Conservation (phyloP, 2,797 vertebrate genomes). For the Macrochelys suwanniensis region DNA sequence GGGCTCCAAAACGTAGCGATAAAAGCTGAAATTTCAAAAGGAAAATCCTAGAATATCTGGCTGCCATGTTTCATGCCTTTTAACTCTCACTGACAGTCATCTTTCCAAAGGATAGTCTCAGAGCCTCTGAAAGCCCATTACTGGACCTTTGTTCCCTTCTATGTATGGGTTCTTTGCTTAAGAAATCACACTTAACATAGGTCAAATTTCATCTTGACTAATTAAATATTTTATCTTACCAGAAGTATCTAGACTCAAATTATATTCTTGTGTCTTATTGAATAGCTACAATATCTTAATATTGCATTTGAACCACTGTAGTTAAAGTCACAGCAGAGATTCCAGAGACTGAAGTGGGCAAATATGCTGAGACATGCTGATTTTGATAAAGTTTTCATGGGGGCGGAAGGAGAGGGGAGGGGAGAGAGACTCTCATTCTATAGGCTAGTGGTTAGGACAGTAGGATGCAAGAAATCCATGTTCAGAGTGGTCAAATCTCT, state of each 20-base stretch:
- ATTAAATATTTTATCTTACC: not conserved
- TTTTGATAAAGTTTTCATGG: not conserved
- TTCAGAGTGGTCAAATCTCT: not conserved
- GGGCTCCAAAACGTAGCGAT: constrained; percentile 95
- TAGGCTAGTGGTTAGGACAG: not conserved
- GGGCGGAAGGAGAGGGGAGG: too few relatives aligned
- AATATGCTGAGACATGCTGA: not conserved
- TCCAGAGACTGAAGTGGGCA: not conserved
- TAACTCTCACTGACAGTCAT: not conserved
- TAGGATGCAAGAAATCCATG: not conserved
- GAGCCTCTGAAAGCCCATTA: not conserved
- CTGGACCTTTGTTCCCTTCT: not conserved
- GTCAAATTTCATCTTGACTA: not conserved
- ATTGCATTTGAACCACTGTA: not conserved
- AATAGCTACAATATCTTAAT: not conserved
- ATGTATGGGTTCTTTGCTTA: not conserved
- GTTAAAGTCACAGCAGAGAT: not conserved
- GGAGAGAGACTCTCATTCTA: not conserved
- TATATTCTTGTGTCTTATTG: not conserved
- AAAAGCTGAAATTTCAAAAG: constrained; percentile 87
- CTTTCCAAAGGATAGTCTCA: not conserved
- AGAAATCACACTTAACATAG: not conserved
- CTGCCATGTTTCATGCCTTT: not conserved
- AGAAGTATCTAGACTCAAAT: not conserved
- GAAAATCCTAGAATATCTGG: not conserved